phyloP scores from a whole-genome alignment of 2,113 vertebrate genomes.

The Anoplopoma fimbria region DNA sequence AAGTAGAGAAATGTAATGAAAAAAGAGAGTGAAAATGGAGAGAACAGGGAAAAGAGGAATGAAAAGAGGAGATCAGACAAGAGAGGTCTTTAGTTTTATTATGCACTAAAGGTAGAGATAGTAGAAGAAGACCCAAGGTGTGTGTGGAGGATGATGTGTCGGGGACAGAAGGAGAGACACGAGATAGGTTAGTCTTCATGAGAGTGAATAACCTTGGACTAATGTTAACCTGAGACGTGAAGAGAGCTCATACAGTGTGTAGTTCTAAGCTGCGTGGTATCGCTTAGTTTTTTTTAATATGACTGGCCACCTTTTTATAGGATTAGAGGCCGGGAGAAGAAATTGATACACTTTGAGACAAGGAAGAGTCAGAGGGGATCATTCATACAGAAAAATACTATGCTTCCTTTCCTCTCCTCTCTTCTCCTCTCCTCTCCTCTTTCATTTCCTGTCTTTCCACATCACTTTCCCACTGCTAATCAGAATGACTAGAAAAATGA shows the following conservation, averaged over 20 bases:
- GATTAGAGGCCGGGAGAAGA: slow-evolving; percentile 60
- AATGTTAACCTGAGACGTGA: slow-evolving; percentile 42
- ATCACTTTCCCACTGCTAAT: slow-evolving; percentile 74
- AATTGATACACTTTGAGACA: slow-evolving; percentile 56
- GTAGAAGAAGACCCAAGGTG: not conserved
- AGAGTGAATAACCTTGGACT: slow-evolving; percentile 62
- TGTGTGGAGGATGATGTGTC: not conserved
- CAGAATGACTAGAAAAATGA: slow-evolving; percentile 74
- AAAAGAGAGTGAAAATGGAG: not conserved
- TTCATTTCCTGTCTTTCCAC: slow-evolving; percentile 58
- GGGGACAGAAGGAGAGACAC: not conserved
- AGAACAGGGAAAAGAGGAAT: not conserved
- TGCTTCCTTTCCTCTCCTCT: not conserved
- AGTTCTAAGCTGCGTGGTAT: slow-evolving; percentile 11
- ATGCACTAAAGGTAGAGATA: slow-evolving; percentile 26
- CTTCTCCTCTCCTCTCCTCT: not conserved
- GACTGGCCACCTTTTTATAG: slow-evolving; percentile 64
- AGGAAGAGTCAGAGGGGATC: slow-evolving; percentile 39
- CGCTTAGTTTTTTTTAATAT: slow-evolving; percentile 47
- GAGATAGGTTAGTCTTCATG: slow-evolving; percentile 21
- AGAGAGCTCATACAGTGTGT: slow-evolving; percentile 46
- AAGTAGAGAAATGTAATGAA: not conserved
- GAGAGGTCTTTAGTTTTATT: slow-evolving; percentile 31
- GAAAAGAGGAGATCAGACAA: slow-evolving; percentile 62
- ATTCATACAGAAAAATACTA: slow-evolving; percentile 16